Evolutionary conservation across 2,113 vertebrate genomes (phyloP).

Genomic region (Corydoras sp.): DNA sequence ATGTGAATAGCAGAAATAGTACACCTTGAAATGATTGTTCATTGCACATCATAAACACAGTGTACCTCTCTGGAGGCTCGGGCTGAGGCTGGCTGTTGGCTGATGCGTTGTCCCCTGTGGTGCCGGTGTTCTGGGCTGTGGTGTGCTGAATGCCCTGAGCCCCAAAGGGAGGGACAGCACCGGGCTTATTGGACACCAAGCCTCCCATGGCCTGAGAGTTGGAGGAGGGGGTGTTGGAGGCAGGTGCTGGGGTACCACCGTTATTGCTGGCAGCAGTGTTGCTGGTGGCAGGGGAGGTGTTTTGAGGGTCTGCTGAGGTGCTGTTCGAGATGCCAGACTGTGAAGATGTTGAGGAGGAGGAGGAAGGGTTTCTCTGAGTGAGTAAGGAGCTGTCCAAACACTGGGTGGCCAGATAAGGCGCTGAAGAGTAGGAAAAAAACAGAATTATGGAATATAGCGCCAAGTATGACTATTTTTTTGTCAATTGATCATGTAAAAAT

Average conservation of each 20-base stretch:
- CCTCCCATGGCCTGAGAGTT: conserved; percentile 69
- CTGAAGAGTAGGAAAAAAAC: neutral
- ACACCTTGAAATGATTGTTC: no score
- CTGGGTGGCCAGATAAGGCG: neutral
- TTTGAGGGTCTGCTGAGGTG: conserved; percentile 67
- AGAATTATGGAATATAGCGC: no score
- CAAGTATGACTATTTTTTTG: no score
- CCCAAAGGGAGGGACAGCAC: conserved; percentile 79
- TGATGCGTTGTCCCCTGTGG: conserved; percentile 65
- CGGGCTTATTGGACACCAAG: conserved; percentile 73
- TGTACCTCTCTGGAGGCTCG: conserved; percentile 86
- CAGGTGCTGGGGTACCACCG: conserved; percentile 66
- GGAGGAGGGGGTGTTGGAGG: conserved; percentile 60
- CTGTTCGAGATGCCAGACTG: conserved; percentile 61
- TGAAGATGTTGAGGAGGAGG: conserved; percentile 59
- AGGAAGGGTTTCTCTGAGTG: conserved; percentile 2
- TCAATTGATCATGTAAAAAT: no score
- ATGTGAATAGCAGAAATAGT: no score
- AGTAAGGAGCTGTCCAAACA: no score
- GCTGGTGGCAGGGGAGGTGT: conserved; percentile 66
- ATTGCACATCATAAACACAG: no score
- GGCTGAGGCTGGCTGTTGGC: conserved; percentile 66
- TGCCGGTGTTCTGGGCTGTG: conserved; percentile 58
- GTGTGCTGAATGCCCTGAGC: conserved; percentile 69
- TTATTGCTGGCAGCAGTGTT: conserved; percentile 64